Base-by-base conservation (phyloP, 2,888 invertebrate genomes). In the Timandra comae region DNA sequence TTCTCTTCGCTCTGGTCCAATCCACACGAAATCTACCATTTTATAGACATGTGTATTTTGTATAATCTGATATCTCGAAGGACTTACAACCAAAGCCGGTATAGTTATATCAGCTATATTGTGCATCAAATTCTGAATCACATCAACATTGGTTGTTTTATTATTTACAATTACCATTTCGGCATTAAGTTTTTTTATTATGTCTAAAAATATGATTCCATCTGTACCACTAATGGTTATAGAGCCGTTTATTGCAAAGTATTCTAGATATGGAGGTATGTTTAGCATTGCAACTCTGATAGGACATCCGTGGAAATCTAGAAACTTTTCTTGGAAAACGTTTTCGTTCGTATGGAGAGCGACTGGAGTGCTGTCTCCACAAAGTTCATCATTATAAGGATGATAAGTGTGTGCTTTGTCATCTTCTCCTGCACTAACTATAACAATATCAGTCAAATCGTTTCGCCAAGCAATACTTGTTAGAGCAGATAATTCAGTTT, bases 271-370 rank as follows among this genome's bases (percentile, higher is more conserved):
- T 0, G 73, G 70, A 10, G 43, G 19, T 19, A 56, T 42, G 10
- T 58, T 42, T 9, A 63, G 20, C 6, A 58, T 27, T 3, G 55
- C 49, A 1, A 55, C 38, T 47, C 44, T 60, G 2, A 74, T 50
- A 2, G 67, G 63, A 39, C 78, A 79, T 20, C 57, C 49, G 23
- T 71, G 39, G 32, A 74, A 75, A 41, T 76, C 69, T 1, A 21
- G 36, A 32, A 61, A 71, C 40, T 77, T 79, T 21, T 45, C 58
- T 2, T 62, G 59, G 49, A 71, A 75, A 20, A 59, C 43, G 5
- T 47, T 38, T 10, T 12, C 28, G 3, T 52, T 36, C 8, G 23
- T 4, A 3, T 50, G 45, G 20, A 72, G 26, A 28, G 30, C 20
- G 2, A 67, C 46, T 1, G 73, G 63, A 4, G 51, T 49, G 11